Evolutionary conservation across 2,113 vertebrate genomes (phyloP).

Genomic region (Oophaga pumilio): DNA sequence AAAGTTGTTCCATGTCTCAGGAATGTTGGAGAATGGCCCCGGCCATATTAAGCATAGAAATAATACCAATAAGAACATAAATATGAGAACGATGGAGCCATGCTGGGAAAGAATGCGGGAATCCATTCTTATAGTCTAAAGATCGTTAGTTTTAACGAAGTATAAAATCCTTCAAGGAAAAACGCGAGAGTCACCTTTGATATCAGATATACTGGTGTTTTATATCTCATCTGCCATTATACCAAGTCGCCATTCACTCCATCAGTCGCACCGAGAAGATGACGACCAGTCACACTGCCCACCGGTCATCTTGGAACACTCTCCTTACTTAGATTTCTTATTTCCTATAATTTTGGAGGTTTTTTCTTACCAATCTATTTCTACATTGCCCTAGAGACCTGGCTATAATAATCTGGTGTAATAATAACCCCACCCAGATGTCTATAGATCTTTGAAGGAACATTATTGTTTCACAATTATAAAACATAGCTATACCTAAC

Average conservation of each 20-base stretch:
- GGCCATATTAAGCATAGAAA: neutral
- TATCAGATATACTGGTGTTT: neutral
- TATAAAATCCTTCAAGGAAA: neutral
- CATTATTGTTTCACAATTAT: no score
- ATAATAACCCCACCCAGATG: neutral
- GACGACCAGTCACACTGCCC: neutral
- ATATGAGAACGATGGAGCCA: neutral
- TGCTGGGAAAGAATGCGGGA: neutral
- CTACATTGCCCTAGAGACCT: neutral
- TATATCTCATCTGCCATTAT: neutral
- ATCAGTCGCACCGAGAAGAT: neutral
- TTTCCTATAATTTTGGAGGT: neutral
- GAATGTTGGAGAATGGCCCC: slow-evolving; percentile 25
- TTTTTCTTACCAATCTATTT: neutral
- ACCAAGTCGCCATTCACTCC: neutral
- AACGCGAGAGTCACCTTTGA: neutral
- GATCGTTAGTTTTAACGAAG: slow-evolving; percentile 2
- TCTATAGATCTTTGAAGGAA: no score
- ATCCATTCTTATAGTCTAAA: neutral
- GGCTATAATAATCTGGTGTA: neutral
- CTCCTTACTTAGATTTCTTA: neutral
- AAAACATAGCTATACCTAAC: no score
- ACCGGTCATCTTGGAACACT: neutral
- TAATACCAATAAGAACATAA: slow-evolving; percentile 1
- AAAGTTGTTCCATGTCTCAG: slow-evolving; percentile 41